A percentile compares a stretch with the other conserved stretches of the same genome.
These are phyloP conservation scores for Brachionus manjavacas DNA, from an alignment of 1,140 invertebrate genomes.

Conservation along the genomic window DNA sequence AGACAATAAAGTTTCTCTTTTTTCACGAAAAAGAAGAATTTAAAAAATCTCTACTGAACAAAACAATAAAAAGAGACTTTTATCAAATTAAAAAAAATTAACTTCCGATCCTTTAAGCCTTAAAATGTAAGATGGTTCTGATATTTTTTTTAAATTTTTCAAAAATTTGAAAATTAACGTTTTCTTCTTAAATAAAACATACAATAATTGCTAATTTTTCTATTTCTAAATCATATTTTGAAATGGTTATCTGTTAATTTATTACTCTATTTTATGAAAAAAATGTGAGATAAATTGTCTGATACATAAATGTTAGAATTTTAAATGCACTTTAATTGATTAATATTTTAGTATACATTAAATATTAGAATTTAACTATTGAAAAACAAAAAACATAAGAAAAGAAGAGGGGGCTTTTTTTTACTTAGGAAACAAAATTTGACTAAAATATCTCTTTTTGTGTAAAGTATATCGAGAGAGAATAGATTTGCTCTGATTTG, in stretches of 20 bases:
- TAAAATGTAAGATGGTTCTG: neutral
- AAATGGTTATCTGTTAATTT: neutral
- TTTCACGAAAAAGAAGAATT: neutral
- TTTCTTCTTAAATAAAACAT: neutral
- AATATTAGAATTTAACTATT: neutral
- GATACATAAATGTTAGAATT: neutral
- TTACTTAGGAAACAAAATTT: too few species aligned
- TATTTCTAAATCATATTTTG: neutral
- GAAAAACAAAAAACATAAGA: neutral
- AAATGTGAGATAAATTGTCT: neutral
- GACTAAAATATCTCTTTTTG: too few species aligned
- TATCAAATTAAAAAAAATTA: neutral
- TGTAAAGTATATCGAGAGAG: too few species aligned
- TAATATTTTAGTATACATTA: too few species aligned
- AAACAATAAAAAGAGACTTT: neutral
- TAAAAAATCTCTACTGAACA: neutral
- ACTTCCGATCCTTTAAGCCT: too few species aligned
- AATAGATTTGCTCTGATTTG: neutral
- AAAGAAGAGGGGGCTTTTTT: neutral
- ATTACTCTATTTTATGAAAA: neutral
- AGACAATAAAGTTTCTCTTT: neutral
- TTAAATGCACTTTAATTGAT: neutral
- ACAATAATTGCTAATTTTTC: neutral
- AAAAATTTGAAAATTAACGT: too few species aligned
- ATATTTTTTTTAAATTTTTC: neutral